Evolutionary conservation across 2,113 vertebrate genomes (phyloP), one percentile per base, ranked within the genome.

Genomic region (Proteles cristata): DNA sequence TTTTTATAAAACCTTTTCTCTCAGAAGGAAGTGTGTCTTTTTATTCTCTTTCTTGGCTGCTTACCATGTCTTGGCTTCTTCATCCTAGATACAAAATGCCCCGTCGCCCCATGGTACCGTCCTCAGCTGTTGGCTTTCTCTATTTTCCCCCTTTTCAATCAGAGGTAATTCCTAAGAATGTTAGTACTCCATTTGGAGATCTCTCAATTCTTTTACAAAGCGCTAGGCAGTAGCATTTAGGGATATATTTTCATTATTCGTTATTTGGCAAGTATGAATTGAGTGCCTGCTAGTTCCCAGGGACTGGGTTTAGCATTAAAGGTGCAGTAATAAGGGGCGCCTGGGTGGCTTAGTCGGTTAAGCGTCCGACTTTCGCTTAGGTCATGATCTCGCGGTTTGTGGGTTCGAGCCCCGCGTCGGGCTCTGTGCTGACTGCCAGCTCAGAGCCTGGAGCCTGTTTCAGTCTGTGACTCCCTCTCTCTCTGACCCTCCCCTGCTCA

Each of bases 81-180:
- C 8, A 1, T 76, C 82, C 31, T 23, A 86, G 26, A 39, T 85
- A 66, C 61, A 55, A 39, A 96, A 85, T 77, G 10, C 21, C 58
- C 31, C 68, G 61, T 83, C 31, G 87, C 31, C n/a, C 55, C 50
- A 15, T 43, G 31, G 25, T 84, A 3, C 8, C 83, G 25, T 48
- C 33, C 11, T 48, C 19, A 31, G 8, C 50, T 79, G 55, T 93
- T 96, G 58, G 86, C 45, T 77, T 69, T 92, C 31, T 84, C 23
- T 74, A 14, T 58, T 12, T 8, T 90, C n/a, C n/a, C 68, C 53
- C 94, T 53, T 33, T 33, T 39, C 14, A 53, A 45, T 71, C 43
- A 83, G 58, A 92, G 82, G 85, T 88, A 76, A 97, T 71, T 9
- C 2, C 21, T 96, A n/a, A 76, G 50, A 65, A 92, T 63, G 43